Conservation (phyloP, 2,797 vertebrate species). For the Fistularia tabacaria region DNA sequence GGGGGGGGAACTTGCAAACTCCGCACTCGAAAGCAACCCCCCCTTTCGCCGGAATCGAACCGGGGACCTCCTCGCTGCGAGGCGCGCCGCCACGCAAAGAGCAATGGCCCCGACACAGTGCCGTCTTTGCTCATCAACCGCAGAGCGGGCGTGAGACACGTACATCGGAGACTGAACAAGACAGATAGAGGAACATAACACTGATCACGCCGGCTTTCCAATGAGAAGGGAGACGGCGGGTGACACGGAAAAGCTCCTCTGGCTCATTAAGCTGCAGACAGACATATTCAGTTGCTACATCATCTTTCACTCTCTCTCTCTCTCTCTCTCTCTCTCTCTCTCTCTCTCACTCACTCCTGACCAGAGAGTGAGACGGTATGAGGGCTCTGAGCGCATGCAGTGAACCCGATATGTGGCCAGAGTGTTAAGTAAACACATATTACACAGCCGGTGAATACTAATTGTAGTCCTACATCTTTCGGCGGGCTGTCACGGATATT, state of each 20-base stretch:
- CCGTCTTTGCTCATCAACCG: too few relatives aligned
- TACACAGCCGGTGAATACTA: constrained; percentile 49
- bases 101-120: too few relatives aligned
- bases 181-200: too few relatives aligned
- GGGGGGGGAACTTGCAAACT: too few relatives aligned
- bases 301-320: constrained; percentile 59
- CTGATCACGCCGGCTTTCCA: background rate
- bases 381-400: constrained; percentile 52
- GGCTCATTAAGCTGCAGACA: constrained; percentile 66
- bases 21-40: too few relatives aligned
- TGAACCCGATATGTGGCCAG: constrained; percentile 59
- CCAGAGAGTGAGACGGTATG: constrained; percentile 20
- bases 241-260: constrained; percentile 39
- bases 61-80: too few relatives aligned
- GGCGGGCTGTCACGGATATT: constrained; percentile 48
- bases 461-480: constrained; percentile 57
- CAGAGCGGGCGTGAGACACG: too few relatives aligned
- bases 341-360: constrained; percentile 41
- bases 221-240: constrained; percentile 17
- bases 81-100: too few relatives aligned
- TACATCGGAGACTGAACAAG: too few relatives aligned
- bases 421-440: constrained; percentile 69
- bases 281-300: constrained; percentile 59
- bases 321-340: constrained; percentile 44
- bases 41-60: too few relatives aligned